Evolutionary conservation across 2,797 vertebrate genomes (phyloP), one percentile per base, ranked within the genome.

Genomic region (Silurus lanzhouensis): DNA sequence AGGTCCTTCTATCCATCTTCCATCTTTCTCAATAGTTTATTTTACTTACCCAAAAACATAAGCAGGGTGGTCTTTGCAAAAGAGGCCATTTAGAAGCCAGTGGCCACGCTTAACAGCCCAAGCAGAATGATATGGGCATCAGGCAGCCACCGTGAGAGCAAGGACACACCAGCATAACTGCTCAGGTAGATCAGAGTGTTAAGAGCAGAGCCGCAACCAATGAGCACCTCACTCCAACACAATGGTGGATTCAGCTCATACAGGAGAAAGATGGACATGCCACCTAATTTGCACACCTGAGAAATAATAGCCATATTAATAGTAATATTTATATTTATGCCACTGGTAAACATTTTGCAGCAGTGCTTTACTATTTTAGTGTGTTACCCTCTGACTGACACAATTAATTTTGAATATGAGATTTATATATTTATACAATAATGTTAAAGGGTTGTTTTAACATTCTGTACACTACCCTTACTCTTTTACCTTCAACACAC

Each of bases 161-260:
- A 2, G 57, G 92, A 92, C 74, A 97, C 93, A 75, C 95, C 96
- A 13, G 95, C 83, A 89, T 96, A 97, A 86, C 96, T 96, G 44
- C 85, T 93, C 84, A 96, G 77, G 38, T 95, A 96, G 55, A 94
- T 84, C n/a, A 91, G 75, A 6, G 94, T 95, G 27, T 89, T 93
- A 2, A 95, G 85, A 64, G 95, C 95, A 8, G 96, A 93, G 20
- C 95, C 95, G 1, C 95, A 97, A 55, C 96, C 96, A 87, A 97
- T 92, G 72, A 95, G 94, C 1, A 97, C 87, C 90, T 96, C 95
- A 88, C 93, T 93, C 96, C 96, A 97, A 92, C 96, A 97, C 82
- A 97, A 95, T 0, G 96, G 96, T 1, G 94, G 90, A 75, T 95
- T 94, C 88, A 97, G 88, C 83, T 97, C 96, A 85, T 96, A 97